Base-by-base conservation (phyloP, 2,113 vertebrate genomes). In the Murina feae region DNA sequence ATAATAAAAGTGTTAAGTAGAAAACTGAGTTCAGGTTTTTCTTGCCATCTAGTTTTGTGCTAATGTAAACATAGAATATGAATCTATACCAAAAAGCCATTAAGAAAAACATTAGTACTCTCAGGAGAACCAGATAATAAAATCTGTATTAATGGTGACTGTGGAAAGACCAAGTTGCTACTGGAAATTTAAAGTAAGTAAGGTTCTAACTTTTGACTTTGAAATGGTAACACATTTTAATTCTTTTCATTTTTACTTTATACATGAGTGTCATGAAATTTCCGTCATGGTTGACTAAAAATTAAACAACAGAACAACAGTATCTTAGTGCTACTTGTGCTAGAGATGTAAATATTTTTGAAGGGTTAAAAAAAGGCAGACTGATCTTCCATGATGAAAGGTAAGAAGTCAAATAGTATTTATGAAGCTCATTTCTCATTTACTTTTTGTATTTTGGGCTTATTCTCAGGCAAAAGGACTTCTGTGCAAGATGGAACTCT, bases 401-500 rank as follows among this genome's bases (percentile, higher is more conserved):
- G 23, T 80, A 94, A 91, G 69, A n/a, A 42, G 39, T 94, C 5
- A 66, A n/a, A 44, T 92, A 23, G 60, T 84, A 28, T 71, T 81
- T 74, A 30, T 18, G 82, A 84, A 94, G 69, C 28, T 89, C 5
- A 44, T 80, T 95, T 95, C 81, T 96, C 63, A 86, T 42, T 95
- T 63, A 4, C 49, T 93, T 89, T 72, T 28, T 53, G 20, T 96
- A 14, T 74, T 96, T 93, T 68, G 11, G 72, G 1, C 94, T 97
- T 89, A 47, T 95, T 98, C 98, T 95, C 96, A 98, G 98, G 81
- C 96, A 92, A 69, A 96, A 97, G 80, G 83, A 92, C 37, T 97
- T 95, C 89, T 68, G 23, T 94, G 97, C 95, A 96, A 96, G 96
- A 95, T 97, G 98, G 97, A 97, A 90, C 86, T 94, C 81, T 88